These are phyloP conservation scores for Phortica okadai DNA, from an alignment of 2,888 invertebrate genomes.

Conservation along the genomic window DNA sequence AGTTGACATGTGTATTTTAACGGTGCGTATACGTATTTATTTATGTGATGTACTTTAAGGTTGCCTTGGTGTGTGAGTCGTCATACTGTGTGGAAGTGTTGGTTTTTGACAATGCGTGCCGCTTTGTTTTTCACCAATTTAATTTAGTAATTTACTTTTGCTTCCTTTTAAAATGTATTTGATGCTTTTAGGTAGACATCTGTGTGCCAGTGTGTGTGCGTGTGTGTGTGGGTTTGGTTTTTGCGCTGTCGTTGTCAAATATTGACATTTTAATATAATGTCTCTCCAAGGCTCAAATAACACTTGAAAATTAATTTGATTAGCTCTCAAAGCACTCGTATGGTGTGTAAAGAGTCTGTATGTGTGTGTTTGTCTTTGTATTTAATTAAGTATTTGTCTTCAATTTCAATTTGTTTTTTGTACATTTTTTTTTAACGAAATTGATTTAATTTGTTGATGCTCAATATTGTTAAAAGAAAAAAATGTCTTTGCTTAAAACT, in stretches of 20 bases:
- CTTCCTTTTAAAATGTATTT: conserved; percentile 22
- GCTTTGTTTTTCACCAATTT: conserved; percentile 44
- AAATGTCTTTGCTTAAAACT: conserved; percentile 51
- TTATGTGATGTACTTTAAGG: not conserved
- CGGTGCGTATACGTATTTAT: not conserved
- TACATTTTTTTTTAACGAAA: not conserved
- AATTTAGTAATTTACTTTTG: conserved; percentile 37
- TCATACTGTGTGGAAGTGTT: conserved; percentile 15
- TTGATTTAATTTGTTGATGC: not conserved
- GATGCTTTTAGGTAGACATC: conserved; percentile 15
- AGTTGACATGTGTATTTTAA: not conserved
- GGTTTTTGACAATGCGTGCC: conserved; percentile 25
- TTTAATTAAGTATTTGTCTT: conserved; percentile 13
- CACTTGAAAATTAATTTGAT: conserved; percentile 64
- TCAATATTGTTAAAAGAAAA: not conserved
- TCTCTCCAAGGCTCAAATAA: conserved; percentile 35
- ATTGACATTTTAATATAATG: conserved; percentile 67
- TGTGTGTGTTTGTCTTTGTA: conserved; percentile 21
- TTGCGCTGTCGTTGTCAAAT: conserved; percentile 43
- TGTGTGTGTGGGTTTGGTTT: not conserved
- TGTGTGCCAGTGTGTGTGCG: not conserved
- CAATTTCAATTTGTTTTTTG: not conserved
- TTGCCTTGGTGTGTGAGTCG: not conserved
- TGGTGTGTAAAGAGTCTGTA: conserved; percentile 6
- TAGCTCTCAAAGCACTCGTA: conserved; percentile 38